Percentiles rank a stretch among this genome's conserved stretches.
These are phyloP conservation scores for Stictonetta naevosa DNA, from an alignment of 2,113 vertebrate genomes.

Conservation along the genomic window DNA sequence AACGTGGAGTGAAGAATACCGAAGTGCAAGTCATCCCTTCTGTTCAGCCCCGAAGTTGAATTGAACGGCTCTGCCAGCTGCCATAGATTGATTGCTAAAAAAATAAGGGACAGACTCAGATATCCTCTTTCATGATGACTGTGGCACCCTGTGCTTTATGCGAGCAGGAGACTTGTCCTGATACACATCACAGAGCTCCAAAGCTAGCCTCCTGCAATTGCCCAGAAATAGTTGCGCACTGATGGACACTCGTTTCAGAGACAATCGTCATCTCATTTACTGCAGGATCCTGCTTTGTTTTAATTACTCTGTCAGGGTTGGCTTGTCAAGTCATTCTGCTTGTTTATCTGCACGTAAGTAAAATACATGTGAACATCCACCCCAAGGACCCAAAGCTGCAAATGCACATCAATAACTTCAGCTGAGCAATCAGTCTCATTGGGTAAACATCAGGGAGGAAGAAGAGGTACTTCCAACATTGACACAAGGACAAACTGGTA, in stretches of 20 bases:
- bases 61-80: neutral
- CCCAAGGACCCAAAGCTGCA: constrained; percentile 9
- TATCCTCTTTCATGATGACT: neutral
- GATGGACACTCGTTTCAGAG: constrained; percentile 51
- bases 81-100: neutral
- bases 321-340: constrained; percentile 41
- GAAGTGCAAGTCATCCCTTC: neutral
- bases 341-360: constrained; percentile 18
- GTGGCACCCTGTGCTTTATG: constrained; percentile 23
- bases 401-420: constrained; percentile 41
- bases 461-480: constrained; percentile 33
- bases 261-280: constrained; percentile 30
- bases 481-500: constrained; percentile 15
- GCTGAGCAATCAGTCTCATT: neutral
- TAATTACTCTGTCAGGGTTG: constrained; percentile 21
- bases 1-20: neutral
- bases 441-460: constrained; percentile 47
- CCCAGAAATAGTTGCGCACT: neutral
- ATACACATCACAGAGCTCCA: constrained; percentile 2
- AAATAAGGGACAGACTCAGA: constrained; percentile 8
- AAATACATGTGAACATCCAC: constrained; percentile 23
- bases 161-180: neutral
- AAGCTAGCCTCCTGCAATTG: neutral
- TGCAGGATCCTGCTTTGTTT: constrained; percentile 33
- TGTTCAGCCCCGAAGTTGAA: neutral